These are phyloP conservation scores for Glandiceps talaboti DNA, from an alignment of 53 echinoderm and acorn worm species.

Conservation along the genomic window DNA sequence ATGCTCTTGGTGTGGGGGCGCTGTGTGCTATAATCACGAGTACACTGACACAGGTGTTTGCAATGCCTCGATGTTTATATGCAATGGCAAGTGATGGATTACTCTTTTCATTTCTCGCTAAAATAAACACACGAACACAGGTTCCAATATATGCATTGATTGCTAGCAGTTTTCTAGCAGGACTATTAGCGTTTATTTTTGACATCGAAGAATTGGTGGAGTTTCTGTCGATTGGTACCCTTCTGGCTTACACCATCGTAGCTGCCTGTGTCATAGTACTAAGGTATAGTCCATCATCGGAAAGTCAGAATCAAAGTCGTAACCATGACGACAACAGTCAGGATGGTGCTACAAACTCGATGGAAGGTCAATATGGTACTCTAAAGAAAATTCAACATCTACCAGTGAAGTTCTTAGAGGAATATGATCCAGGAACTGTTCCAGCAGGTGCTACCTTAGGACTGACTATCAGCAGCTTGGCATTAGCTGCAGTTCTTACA, in stretches of 20 bases:
- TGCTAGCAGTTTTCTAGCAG: conserved; percentile 31
- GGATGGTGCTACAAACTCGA: not conserved
- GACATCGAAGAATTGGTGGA: conserved; percentile 34
- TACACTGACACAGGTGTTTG: conserved; percentile 31
- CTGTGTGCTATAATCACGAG: conserved; percentile 33
- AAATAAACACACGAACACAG: conserved; percentile 27
- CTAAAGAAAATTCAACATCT: too few relatives aligned
- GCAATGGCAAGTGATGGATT: conserved; percentile 71
- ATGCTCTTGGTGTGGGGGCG: conserved; percentile 40
- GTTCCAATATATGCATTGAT: conserved; percentile 48
- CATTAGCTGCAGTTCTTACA: too few relatives aligned
- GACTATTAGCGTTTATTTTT: conserved; percentile 32
- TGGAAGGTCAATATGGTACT: too few relatives aligned
- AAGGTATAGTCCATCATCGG: conserved; percentile 49
- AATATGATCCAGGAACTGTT: too few relatives aligned
- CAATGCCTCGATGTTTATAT: conserved; percentile 45
- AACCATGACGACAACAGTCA: not conserved
- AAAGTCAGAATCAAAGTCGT: too few relatives aligned
- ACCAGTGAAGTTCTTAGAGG: not conserved
- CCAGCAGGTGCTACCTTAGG: too few relatives aligned
- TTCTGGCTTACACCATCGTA: conserved; percentile 51
- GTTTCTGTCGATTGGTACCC: conserved; percentile 53
- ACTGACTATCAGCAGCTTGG: too few relatives aligned
- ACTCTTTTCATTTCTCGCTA: conserved; percentile 31
- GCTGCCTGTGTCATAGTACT: conserved; percentile 33